These are phyloP conservation scores for Archips crataeganus DNA, from an alignment of 2,888 invertebrate genomes.

Conservation along the genomic window DNA sequence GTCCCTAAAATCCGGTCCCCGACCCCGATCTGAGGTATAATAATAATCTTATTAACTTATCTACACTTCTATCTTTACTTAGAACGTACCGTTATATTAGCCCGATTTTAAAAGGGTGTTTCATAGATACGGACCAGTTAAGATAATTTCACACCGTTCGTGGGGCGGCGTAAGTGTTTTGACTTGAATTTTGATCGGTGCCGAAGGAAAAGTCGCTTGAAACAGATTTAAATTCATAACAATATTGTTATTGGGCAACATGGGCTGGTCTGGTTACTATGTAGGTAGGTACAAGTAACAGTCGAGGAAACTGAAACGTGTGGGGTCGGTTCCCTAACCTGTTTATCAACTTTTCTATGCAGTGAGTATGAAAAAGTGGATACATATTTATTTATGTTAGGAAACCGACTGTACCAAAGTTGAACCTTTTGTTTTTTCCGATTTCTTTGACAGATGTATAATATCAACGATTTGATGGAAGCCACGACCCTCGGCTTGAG, in stretches of 20 bases:
- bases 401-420: too few species aligned
- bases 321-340: too few species aligned
- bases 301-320: too few species aligned
- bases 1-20: conserved; percentile 81
- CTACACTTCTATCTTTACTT: conserved; percentile 83
- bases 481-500: too few species aligned
- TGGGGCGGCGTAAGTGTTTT: conserved; percentile 70
- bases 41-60: conserved; percentile 85
- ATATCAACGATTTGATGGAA: too few species aligned
- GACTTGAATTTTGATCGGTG: conserved; percentile 60
- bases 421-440: too few species aligned
- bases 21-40: conserved; percentile 78
- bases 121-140: conserved; percentile 77
- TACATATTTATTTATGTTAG: too few species aligned
- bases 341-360: too few species aligned
- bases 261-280: background rate
- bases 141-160: conserved; percentile 82
- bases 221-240: background rate
- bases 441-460: too few species aligned
- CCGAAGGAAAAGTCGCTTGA: conserved; percentile 6
- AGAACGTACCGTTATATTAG: conserved; percentile 81
- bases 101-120: conserved; percentile 75
- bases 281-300: too few species aligned
- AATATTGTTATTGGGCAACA: background rate
- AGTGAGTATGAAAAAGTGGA: too few species aligned